phyloP scores from a whole-genome alignment of 2,797 vertebrate species.

The Otolemur crassicaudatus region DNA sequence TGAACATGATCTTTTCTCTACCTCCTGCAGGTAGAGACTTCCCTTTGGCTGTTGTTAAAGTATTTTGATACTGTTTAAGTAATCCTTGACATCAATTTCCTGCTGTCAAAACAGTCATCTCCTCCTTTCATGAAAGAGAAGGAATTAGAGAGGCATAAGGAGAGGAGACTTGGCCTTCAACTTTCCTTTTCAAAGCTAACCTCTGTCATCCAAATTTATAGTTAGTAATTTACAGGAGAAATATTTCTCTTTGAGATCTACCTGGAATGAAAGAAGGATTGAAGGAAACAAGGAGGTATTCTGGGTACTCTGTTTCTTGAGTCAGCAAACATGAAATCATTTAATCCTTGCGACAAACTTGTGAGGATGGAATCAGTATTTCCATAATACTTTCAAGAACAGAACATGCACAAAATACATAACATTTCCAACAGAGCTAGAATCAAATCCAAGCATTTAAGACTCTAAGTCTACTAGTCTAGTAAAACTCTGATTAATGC shows the following conservation, averaged over 20 bases:
- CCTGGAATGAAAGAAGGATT: background rate
- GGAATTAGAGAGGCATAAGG: background rate
- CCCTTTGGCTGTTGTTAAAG: background rate
- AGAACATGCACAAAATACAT: constrained; percentile 7
- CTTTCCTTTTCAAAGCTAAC: background rate
- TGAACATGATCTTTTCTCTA: constrained; percentile 20
- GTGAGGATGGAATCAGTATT: background rate
- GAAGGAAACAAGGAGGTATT: background rate
- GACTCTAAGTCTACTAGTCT: background rate
- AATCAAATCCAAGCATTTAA: constrained; percentile 22
- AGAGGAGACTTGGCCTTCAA: background rate
- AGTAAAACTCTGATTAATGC: background rate
- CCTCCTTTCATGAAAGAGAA: background rate
- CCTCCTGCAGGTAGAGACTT: background rate
- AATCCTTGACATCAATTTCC: constrained; percentile 12
- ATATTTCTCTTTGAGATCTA: background rate
- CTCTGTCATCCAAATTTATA: background rate
- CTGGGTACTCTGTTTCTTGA: background rate
- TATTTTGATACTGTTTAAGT: background rate
- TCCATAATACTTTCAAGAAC: constrained; percentile 6
- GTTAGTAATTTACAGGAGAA: background rate
- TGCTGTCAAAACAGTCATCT: background rate
- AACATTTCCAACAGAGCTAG: background rate
- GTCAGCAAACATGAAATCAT: background rate
- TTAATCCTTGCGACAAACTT: background rate